Evolutionary conservation across 2,888 invertebrate species (phyloP).

Genomic region (Mactromeris polynyma): DNA sequence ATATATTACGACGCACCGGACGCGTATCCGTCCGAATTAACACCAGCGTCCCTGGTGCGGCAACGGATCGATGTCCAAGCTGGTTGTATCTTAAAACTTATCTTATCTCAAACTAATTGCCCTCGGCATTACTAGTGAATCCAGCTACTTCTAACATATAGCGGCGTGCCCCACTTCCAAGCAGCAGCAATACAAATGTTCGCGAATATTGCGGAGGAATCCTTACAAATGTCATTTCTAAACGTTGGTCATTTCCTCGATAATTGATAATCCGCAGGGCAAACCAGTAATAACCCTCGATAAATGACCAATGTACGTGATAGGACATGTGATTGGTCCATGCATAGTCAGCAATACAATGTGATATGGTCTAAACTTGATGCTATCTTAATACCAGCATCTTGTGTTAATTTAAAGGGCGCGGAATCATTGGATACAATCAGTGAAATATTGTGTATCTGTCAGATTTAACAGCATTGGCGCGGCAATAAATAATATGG

Average conservation of each 20-base stretch:
- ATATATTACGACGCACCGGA: no score
- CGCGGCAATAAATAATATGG: constrained; percentile 6
- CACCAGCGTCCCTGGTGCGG: no score
- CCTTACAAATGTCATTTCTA: constrained; percentile 1
- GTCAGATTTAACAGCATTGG: background rate
- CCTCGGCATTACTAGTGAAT: no score
- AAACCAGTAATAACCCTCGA: background rate
- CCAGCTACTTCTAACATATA: no score
- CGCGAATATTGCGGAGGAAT: background rate
- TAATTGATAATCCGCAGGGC: constrained; percentile 16
- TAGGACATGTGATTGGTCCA: background rate
- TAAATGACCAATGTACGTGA: constrained; percentile 24
- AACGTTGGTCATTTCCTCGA: constrained; percentile 3
- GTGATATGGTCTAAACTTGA: background rate
- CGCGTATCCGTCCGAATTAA: no score
- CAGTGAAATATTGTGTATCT: background rate
- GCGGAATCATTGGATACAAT: constrained; percentile 7
- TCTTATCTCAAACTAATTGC: no score
- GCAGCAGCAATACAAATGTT: background rate
- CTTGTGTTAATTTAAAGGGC: constrained; percentile 4
- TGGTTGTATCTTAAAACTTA: no score
- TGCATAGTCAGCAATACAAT: background rate
- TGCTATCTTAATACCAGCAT: background rate
- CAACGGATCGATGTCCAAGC: no score
- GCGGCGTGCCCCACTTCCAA: no score